phyloP scores from a whole-genome alignment of 1,140 invertebrate genomes.

The Chymomyza costata region DNA sequence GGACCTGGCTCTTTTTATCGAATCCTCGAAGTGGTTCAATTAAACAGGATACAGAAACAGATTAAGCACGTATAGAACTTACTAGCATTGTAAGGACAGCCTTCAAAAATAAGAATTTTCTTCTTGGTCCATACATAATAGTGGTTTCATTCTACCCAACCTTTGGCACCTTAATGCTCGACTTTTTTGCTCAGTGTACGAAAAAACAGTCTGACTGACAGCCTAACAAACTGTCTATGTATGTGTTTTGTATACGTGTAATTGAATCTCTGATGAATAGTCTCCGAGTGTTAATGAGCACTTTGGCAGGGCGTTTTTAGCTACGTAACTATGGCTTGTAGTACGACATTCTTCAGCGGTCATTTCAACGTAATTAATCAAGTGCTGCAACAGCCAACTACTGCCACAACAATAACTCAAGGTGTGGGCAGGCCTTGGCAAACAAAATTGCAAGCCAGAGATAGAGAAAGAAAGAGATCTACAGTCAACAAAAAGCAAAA shows the following conservation, averaged over 20 bases:
- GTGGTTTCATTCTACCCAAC: too few relatives aligned
- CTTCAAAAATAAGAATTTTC: too few relatives aligned
- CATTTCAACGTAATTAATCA: slow-evolving; percentile 54
- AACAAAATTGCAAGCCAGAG: slow-evolving; percentile 25
- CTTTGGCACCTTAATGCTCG: too few relatives aligned
- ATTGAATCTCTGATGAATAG: slow-evolving; percentile 51
- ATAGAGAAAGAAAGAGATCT: slow-evolving; percentile 9
- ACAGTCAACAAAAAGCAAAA: neutral
- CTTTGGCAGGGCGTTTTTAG: slow-evolving; percentile 24
- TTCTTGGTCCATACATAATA: too few relatives aligned
- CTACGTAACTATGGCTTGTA: slow-evolving; percentile 11
- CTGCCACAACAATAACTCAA: slow-evolving; percentile 1
- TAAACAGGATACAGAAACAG: too few relatives aligned
- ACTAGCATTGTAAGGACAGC: too few relatives aligned
- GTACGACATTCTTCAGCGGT: slow-evolving; percentile 16
- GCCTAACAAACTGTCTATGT: slow-evolving; percentile 14
- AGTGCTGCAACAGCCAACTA: slow-evolving; percentile 4
- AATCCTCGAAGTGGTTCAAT: too few relatives aligned
- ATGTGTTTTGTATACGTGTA: slow-evolving; percentile 11
- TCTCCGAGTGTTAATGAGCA: slow-evolving; percentile 56
- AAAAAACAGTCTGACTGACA: slow-evolving; percentile 18
- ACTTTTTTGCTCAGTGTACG: slow-evolving; percentile 1
- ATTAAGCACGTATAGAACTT: too few relatives aligned
- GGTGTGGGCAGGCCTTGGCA: slow-evolving; percentile 4
- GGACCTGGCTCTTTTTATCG: too few relatives aligned